A percentile compares a stretch with the other conserved stretches of the same genome.
These are phyloP conservation scores for Heliconius charithonia DNA, from an alignment of 2,888 invertebrate species.

Conservation along the genomic window DNA sequence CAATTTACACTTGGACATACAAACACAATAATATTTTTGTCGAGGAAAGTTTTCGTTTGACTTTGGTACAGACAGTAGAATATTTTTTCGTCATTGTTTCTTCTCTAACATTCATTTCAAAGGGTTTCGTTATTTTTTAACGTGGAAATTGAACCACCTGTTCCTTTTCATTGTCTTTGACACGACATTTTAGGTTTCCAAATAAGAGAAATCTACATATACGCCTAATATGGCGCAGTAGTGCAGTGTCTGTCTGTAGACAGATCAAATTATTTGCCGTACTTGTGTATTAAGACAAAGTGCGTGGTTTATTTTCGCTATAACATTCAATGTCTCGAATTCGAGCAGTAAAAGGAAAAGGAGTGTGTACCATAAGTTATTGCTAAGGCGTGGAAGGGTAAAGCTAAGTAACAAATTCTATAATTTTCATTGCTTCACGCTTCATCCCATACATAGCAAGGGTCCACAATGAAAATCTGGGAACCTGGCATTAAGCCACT, in stretches of 20 bases:
- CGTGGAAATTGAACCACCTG: slow-evolving; percentile 18
- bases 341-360: too few relatives aligned
- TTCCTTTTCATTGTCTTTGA: slow-evolving; percentile 9
- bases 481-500: background rate
- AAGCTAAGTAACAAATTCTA: too few relatives aligned
- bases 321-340: too few relatives aligned
- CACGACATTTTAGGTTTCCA: slow-evolving; percentile 6
- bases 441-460: background rate
- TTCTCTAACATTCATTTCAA: slow-evolving; percentile 8
- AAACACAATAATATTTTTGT: slow-evolving; percentile 7
- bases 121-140: slow-evolving; percentile 12
- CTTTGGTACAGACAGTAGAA: background rate
- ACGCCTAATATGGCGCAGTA: too few relatives aligned
- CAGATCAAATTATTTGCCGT: too few relatives aligned
- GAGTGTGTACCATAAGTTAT: too few relatives aligned
- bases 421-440: too few relatives aligned
- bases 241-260: too few relatives aligned
- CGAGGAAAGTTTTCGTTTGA: background rate
- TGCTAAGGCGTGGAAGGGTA: too few relatives aligned
- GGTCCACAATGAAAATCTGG: too few relatives aligned
- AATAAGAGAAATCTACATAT: background rate
- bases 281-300: too few relatives aligned
- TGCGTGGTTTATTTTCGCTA: too few relatives aligned
- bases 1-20: background rate
- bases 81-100: background rate